These are phyloP conservation scores for Tillus elongatus DNA, from an alignment of 2,888 invertebrate species.

Conservation along the genomic window DNA sequence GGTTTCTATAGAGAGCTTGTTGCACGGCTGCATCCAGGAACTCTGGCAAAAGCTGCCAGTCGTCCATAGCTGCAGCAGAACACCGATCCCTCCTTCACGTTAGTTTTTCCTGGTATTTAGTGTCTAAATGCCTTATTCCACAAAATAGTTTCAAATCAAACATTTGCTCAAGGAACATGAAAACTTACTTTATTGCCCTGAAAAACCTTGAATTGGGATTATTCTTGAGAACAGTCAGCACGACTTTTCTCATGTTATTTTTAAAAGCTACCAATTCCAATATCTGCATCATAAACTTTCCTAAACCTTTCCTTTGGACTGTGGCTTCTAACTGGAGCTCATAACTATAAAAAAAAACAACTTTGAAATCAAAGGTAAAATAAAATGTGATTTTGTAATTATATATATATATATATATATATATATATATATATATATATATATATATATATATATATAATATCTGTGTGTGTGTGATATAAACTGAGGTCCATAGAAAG, in stretches of 20 bases:
- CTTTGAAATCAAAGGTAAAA: constrained; percentile 2
- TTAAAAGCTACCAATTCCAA: constrained; percentile 66
- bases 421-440: constrained; percentile 7
- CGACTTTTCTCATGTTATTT: constrained; percentile 69
- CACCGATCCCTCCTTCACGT: no score
- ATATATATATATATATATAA: constrained; percentile 7
- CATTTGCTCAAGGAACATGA: constrained; percentile 12
- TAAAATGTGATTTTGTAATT: background rate
- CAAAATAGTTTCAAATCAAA: background rate
- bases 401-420: constrained; percentile 7
- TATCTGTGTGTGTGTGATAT: no score
- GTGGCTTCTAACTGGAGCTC: constrained; percentile 72
- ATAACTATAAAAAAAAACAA: constrained; percentile 52
- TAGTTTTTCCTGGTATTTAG: no score
- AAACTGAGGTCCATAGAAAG: no score
- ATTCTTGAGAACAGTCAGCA: constrained; percentile 73
- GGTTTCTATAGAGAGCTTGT: no score
- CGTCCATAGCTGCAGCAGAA: no score
- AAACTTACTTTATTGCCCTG: constrained; percentile 61
- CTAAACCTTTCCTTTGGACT: constrained; percentile 69
- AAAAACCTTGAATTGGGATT: constrained; percentile 71
- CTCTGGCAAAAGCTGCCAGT: no score
- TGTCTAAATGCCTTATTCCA: no score
- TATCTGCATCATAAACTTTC: constrained; percentile 70
- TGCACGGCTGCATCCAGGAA: no score